Evolutionary conservation across 2,113 vertebrate genomes (phyloP), one percentile per base, ranked within the genome.

Genomic region (Aplodontia rufa): DNA sequence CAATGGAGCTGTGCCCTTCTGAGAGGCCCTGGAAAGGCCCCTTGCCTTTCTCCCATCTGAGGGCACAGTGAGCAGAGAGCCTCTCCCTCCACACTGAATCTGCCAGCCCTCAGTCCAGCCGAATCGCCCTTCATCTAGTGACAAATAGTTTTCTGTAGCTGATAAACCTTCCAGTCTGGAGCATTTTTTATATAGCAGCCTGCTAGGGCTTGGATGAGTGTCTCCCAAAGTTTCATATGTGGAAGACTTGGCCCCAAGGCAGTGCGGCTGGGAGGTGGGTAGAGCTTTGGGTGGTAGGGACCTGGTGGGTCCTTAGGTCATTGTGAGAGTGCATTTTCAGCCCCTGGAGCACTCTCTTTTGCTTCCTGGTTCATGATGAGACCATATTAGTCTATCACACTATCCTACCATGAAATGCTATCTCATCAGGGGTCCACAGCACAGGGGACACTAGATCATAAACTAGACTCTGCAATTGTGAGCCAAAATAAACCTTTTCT

Each of bases 21-120:
- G 7, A 6, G 3, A 45, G 16, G 22, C 0, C 35, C 35, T 26
- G 10, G 16, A 40, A 6, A 35, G 35, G 9, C 9, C 26, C 3
- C 6, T 16, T 35, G 16, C 28, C 42, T 2, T 19, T 28, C 40
- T 4, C 5, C 13, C 24, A 3, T 1, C 1, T 19, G 62, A 62
- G 24, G 42, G 28, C 17, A 13, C 6, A 11, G 16, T 0, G 0
- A 6, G 6, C 7, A 30, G 22, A 7, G 3, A 16, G 45, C 8
- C 45, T 12, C 10, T 35, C 35, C 49, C 40, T 26, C 1, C 51
- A 53, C 28, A 1, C 28, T 0, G 8, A 40, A 12, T 14, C 40
- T 28, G n/a, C 49, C 51, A n/a, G 51, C 0, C 1, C 9, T 32
- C 28, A 2, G 2, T n/a, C 30, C n/a, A n/a, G n/a, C 30, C 24